Percentiles rank a stretch among this genome's conserved stretches.
Conservation (phyloP, 2,888 invertebrate species). For the Nebria brevicollis region DNA sequence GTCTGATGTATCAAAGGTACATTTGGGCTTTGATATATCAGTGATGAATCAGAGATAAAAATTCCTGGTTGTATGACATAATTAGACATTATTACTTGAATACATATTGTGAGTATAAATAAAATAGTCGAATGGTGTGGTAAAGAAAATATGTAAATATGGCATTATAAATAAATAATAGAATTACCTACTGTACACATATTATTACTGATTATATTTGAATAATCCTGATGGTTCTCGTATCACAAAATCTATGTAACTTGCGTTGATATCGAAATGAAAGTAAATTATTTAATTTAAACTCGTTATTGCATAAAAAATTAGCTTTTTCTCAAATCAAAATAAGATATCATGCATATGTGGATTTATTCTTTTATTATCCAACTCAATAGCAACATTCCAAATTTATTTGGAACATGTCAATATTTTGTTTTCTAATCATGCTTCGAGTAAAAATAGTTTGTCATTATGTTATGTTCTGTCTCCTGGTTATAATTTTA, state of each 20-base stretch:
- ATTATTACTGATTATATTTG: neutral
- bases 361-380: no score
- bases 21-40: neutral
- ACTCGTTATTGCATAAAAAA: neutral
- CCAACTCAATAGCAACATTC: no score
- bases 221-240: neutral
- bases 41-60: neutral
- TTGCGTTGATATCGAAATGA: neutral
- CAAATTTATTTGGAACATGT: no score
- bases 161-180: neutral
- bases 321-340: neutral
- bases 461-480: no score
- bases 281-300: neutral
- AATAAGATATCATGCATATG: no score
- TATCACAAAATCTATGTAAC: neutral
- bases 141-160: neutral
- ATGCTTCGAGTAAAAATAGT: no score
- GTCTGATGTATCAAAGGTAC: neutral
- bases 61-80: neutral
- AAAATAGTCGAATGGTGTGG: neutral
- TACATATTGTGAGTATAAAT: neutral
- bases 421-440: no score
- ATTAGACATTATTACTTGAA: neutral
- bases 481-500: no score
- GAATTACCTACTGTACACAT: neutral